These are phyloP conservation scores for Taenaris catops DNA, from an alignment of 2,888 invertebrate species.

Conservation along the genomic window DNA sequence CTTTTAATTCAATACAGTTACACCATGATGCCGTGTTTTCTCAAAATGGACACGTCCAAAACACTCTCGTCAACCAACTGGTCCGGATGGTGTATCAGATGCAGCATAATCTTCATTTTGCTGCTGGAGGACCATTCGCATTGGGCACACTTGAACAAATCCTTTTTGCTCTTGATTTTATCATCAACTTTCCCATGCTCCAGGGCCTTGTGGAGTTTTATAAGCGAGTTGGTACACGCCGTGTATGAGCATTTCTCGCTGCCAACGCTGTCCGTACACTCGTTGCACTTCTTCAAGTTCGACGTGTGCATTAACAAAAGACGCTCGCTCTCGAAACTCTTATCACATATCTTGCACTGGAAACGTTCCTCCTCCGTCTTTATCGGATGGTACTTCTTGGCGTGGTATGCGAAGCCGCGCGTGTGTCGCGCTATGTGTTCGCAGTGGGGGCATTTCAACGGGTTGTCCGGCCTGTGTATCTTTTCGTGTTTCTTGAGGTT, in stretches of 20 bases:
- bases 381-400: constrained; percentile 19
- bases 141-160: constrained; percentile 35
- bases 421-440: constrained; percentile 43
- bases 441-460: constrained; percentile 42
- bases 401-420: constrained; percentile 34
- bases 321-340: constrained; percentile 14
- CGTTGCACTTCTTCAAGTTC: constrained; percentile 25
- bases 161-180: constrained; percentile 20
- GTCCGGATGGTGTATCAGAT: constrained; percentile 60
- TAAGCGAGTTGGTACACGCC: constrained; percentile 21
- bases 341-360: constrained; percentile 18
- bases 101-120: constrained; percentile 43
- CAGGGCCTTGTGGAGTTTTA: constrained; percentile 26
- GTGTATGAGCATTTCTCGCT: constrained; percentile 24
- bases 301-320: constrained; percentile 17
- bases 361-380: constrained; percentile 8
- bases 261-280: not conserved
- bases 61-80: constrained; percentile 38
- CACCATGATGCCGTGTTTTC: constrained; percentile 31
- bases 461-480: constrained; percentile 50
- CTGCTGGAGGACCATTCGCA: constrained; percentile 44
- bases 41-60: constrained; percentile 38
- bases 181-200: constrained; percentile 17
- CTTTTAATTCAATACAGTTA: no score
- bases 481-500: constrained; percentile 56